Evolutionary conservation across 2,888 invertebrate species (phyloP).

Genomic region (Dryomyza anilis): DNA sequence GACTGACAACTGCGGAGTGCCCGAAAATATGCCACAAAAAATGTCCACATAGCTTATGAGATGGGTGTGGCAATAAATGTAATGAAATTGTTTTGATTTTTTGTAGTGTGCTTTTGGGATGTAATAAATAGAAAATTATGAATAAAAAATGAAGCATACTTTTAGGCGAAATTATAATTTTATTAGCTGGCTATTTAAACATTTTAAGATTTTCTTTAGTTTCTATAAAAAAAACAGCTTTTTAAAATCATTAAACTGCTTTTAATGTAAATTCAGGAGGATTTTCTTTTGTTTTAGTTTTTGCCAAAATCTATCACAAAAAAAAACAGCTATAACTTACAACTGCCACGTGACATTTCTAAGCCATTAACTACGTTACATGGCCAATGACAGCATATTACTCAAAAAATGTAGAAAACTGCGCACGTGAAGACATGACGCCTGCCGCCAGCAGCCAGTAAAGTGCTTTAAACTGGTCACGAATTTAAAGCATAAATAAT

Average conservation of each 20-base stretch:
- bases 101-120: not conserved
- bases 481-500: no score
- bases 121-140: not conserved
- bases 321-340: no score
- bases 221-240: not conserved
- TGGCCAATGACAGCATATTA: no score
- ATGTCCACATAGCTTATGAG: not conserved
- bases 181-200: no score
- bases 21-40: not conserved
- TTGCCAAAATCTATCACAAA: no score
- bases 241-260: not conserved
- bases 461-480: no score
- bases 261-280: no score
- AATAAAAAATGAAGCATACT: constrained; percentile 7
- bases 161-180: no score
- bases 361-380: constrained; percentile 23
- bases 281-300: no score
- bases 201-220: not conserved
- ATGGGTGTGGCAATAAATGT: not conserved
- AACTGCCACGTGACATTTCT: constrained; percentile 19
- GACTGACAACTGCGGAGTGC: no score
- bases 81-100: not conserved
- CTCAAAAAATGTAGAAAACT: no score
- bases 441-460: not conserved
- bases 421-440: no score